phyloP scores from a whole-genome alignment of 2,113 vertebrate species.

The Bubo bubo region DNA sequence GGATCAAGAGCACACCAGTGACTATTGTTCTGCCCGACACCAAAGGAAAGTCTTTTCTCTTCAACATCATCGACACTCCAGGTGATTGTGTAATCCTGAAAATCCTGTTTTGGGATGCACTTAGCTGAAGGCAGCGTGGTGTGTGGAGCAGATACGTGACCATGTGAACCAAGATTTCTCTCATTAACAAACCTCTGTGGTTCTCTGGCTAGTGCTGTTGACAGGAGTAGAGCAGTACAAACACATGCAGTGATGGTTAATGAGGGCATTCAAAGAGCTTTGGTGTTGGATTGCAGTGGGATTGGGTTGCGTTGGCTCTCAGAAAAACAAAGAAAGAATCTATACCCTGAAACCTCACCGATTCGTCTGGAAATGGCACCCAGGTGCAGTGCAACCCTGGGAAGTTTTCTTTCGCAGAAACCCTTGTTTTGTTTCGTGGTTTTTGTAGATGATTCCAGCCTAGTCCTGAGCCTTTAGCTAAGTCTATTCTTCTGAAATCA shows the following conservation, averaged over 20 bases:
- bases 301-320: neutral
- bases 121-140: neutral
- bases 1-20: conserved; percentile 97
- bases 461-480: neutral
- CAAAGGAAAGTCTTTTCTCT: conserved; percentile 96
- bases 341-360: neutral
- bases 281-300: neutral
- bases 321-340: neutral
- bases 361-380: neutral
- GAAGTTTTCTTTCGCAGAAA: neutral
- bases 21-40: conserved; percentile 96
- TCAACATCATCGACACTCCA: conserved; percentile 99
- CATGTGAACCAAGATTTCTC: neutral
- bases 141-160: neutral
- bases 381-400: neutral
- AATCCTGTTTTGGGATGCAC: neutral
- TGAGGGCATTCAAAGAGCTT: neutral
- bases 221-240: neutral
- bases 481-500: neutral
- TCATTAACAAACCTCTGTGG: neutral
- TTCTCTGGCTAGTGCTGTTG: neutral
- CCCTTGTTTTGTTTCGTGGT: neutral
- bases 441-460: neutral
- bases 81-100: conserved; percentile 70
- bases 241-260: neutral